Evolutionary conservation across 2,113 vertebrate genomes (phyloP).

Genomic region (Calidris pugnax): DNA sequence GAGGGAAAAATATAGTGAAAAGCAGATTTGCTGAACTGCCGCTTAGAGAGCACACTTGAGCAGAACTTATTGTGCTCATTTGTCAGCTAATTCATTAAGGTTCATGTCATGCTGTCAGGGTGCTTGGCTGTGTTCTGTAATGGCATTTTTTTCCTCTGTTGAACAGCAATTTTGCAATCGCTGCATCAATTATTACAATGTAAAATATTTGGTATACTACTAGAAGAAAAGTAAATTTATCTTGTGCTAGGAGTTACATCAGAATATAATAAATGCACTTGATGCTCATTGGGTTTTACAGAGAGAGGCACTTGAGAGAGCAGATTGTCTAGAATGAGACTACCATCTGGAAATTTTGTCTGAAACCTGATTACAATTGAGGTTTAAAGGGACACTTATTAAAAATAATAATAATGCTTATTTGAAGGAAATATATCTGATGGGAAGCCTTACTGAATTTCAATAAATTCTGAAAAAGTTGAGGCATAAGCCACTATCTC

Average conservation of each 20-base stretch:
- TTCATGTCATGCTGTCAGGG: background rate
- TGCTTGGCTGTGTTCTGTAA: slow-evolving; percentile 38
- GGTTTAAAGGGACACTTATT: background rate
- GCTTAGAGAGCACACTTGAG: background rate
- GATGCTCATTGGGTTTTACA: slow-evolving; percentile 12
- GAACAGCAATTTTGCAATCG: background rate
- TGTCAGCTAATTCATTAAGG: slow-evolving; percentile 43
- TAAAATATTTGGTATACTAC: slow-evolving; percentile 33
- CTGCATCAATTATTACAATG: slow-evolving; percentile 15
- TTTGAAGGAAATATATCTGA: background rate
- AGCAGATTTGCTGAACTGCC: background rate
- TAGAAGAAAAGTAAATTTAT: slow-evolving; percentile 41
- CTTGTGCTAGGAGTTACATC: background rate
- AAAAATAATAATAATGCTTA: background rate
- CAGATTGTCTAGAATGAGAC: slow-evolving; percentile 39
- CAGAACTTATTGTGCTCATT: slow-evolving; percentile 32
- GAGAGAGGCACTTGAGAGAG: background rate
- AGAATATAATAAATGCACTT: slow-evolving; percentile 39
- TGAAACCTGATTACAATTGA: slow-evolving; percentile 17
- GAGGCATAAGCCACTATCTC: background rate
- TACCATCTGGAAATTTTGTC: slow-evolving; percentile 58
- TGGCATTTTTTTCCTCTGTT: slow-evolving; percentile 12
- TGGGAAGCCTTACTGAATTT: background rate
- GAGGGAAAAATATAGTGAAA: background rate
- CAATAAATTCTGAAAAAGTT: background rate